Evolutionary conservation across 2,888 invertebrate genomes (phyloP), one percentile per base, ranked within the genome.

Genomic region (Eugnorisma glareosa): DNA sequence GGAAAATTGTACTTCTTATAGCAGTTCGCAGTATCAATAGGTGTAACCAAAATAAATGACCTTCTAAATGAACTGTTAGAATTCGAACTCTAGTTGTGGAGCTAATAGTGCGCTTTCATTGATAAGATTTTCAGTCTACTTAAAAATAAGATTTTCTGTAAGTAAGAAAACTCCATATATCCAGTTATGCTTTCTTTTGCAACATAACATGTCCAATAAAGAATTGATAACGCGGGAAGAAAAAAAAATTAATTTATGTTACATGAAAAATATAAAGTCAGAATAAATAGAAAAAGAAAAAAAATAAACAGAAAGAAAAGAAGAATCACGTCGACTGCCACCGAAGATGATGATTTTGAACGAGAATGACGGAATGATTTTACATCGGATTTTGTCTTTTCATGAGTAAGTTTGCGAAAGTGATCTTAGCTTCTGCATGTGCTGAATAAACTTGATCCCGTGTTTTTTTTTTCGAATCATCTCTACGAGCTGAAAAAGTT

Each of bases 311-410:
- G 5, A 40, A n/a, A 37, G 15, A 73, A 66, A 40, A 54, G n/a
- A 67, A 73, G n/a, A 45, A 63, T 75, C 37, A 81, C 67, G 40
- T 79, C 15, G 8, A 63, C 24, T 10, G 24, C 45, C 45, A 77
- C 45, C 37, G n/a, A n/a, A 40, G 67, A 67, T 31, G 67, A 81
- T 37, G 54, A 59, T 59, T 51, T 43, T 3, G 8, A 43, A 43
- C n/a, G 43, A 8, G 51, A 31, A 21, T 45, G 48, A 48, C 18
- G 45, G 8, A 28, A 21, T 61, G 81, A 24, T 67, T 74, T 73
- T 13, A 24, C 21, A 43, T 66, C 1, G 28, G n/a, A 45, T 40
- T n/a, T 2, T 0, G 24, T 37, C 24, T 73, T 28, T 54, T 11
- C 61, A 37, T 43, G 24, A 67, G 24, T 45, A 31, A 37, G 45